These are phyloP conservation scores for Epicampocera succincta DNA, from an alignment of 2,888 invertebrate species.

Conservation along the genomic window DNA sequence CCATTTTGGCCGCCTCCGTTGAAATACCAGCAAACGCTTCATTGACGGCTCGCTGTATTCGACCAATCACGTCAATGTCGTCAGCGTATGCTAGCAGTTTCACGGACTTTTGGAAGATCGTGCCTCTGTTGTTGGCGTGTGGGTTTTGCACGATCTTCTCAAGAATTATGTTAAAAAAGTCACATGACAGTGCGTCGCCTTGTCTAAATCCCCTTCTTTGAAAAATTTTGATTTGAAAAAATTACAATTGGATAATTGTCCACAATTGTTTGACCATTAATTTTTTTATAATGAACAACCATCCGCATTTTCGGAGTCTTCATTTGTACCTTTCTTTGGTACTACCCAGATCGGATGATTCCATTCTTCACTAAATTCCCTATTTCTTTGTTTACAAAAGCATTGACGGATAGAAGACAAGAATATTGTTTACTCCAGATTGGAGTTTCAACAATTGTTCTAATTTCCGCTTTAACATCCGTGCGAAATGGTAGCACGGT, in stretches of 20 bases:
- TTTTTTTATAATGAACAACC: slow-evolving; percentile 4
- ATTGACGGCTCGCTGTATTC: too few relatives aligned
- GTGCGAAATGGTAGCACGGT: slow-evolving; percentile 56
- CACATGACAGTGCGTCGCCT: too few relatives aligned
- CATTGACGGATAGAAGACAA: slow-evolving; percentile 23
- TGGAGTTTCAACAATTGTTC: slow-evolving; percentile 45
- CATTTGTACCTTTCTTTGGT: slow-evolving; percentile 13
- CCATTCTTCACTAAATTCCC: slow-evolving; percentile 31
- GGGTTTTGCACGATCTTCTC: too few relatives aligned
- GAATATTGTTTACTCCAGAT: slow-evolving; percentile 64
- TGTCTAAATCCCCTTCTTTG: too few relatives aligned
- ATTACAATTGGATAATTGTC: slow-evolving; percentile 50
- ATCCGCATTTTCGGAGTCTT: neutral
- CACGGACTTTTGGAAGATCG: too few relatives aligned
- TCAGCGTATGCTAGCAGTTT: too few relatives aligned
- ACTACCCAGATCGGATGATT: slow-evolving; percentile 42
- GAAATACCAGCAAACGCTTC: too few relatives aligned
- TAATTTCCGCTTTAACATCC: slow-evolving; percentile 57
- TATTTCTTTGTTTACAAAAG: slow-evolving; percentile 52
- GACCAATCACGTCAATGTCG: too few relatives aligned
- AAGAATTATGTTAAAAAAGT: too few relatives aligned
- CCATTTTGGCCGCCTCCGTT: too few relatives aligned
- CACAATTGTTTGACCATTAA: slow-evolving; percentile 57
- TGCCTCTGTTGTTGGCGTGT: too few relatives aligned
- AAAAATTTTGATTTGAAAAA: neutral